Percentiles rank a stretch among this genome's conserved stretches.
Evolutionary conservation across 2,888 invertebrate genomes (phyloP).

Genomic region (Noctua janthina): DNA sequence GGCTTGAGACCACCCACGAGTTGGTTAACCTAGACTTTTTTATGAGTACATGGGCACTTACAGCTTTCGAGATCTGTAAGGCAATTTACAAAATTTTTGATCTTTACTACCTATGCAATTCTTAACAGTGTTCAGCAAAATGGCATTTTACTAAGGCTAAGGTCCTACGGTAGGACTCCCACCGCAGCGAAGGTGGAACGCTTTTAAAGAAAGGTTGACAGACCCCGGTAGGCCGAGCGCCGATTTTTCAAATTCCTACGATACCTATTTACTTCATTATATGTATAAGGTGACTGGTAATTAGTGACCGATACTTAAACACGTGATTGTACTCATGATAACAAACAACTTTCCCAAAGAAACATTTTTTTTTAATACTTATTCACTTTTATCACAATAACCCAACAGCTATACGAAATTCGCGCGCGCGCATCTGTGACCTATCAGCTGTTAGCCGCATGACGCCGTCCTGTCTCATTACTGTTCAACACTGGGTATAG

Average conservation of each 20-base stretch:
- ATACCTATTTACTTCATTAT: background rate
- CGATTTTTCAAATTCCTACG: background rate
- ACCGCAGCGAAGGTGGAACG: too few relatives aligned
- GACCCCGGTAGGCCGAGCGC: background rate
- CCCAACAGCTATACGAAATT: too few relatives aligned
- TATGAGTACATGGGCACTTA: background rate
- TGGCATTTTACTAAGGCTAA: background rate
- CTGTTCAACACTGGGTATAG: too few relatives aligned
- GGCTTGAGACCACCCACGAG: slow-evolving; percentile 40
- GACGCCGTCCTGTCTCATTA: too few relatives aligned
- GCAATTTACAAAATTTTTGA: background rate
- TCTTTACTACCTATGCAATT: background rate
- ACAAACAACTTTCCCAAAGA: too few relatives aligned
- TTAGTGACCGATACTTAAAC: too few relatives aligned
- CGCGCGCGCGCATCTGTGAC: too few relatives aligned
- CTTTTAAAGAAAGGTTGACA: background rate
- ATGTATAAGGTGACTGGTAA: too few relatives aligned
- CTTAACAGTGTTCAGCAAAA: background rate
- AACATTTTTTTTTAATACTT: too few relatives aligned
- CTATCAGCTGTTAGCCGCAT: too few relatives aligned
- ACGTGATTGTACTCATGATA: too few relatives aligned
- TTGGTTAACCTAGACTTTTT: slow-evolving; percentile 36
- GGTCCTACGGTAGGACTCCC: background rate
- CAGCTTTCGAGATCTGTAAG: background rate
- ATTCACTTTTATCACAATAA: too few relatives aligned